Evolutionary conservation across 2,113 vertebrate species (phyloP).

Genomic region (Lasiurus borealis): DNA sequence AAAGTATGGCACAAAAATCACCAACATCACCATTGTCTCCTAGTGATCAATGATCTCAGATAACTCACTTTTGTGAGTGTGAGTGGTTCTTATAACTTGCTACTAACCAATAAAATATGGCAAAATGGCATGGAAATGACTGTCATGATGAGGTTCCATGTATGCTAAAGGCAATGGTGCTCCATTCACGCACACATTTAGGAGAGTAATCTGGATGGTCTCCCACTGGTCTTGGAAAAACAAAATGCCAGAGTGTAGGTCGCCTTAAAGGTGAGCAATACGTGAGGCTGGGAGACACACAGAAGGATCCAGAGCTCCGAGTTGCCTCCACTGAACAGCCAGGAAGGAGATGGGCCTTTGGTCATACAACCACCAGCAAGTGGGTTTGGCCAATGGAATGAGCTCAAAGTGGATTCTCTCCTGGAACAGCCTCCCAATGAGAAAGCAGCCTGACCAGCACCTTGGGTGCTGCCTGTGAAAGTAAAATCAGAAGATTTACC

Average conservation of each 20-base stretch:
- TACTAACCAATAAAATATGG: background rate
- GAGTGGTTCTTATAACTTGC: background rate
- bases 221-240: background rate
- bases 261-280: background rate
- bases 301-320: background rate
- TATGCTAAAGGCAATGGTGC: background rate
- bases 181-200: background rate
- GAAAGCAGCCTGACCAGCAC: background rate
- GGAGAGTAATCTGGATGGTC: background rate
- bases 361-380: background rate
- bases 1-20: background rate
- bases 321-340: no score
- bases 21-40: background rate
- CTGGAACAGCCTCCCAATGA: background rate
- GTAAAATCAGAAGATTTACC: background rate
- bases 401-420: background rate
- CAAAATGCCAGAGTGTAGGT: background rate
- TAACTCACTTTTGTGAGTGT: background rate
- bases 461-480: background rate
- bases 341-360: background rate
- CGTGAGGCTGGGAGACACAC: no score
- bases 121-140: background rate
- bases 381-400: background rate
- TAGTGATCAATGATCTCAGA: accelerated
- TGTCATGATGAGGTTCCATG: background rate